Evolutionary conservation across 2,888 invertebrate genomes (phyloP), one percentile per base, ranked within the genome.

Genomic region (Podotricha telesiphe): DNA sequence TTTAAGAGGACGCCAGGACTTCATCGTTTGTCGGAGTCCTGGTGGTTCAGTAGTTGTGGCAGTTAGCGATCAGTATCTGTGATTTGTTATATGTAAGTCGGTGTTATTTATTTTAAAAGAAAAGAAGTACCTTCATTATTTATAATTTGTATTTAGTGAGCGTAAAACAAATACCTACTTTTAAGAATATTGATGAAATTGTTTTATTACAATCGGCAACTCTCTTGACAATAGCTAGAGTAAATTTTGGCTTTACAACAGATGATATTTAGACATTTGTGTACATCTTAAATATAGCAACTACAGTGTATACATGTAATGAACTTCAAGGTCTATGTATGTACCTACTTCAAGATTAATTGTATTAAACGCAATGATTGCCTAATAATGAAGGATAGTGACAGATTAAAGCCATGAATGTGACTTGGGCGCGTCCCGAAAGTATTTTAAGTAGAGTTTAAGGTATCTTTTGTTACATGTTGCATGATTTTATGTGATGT

Each of bases 21-120:
- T 51, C 64, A 20, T 45, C 50, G 65, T 48, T 67, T 51, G 19
- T 28, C 42, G 19, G 45, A 65, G 53, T 34, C 45, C 50, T 48
- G 59, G 17, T 17, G 20, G 62, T 53, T 51, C 70, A 67, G 65
- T 74, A 65, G 69, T 55, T 58, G 70, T 73, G 85, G 83, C 84
- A 86, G 87, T 86, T 89, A 80, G 84, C 75, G 80, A 86, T 82
- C 80, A 86, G 81, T 88, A 90, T 90, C 91, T 93, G 92, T 93
- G 92, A 93, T 93, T 91, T 82, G 86, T 87, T 89, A 85, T 82
- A 81, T 83, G 79, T 90, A 89, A 88, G 87, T 81, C 79, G 80
- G 80, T 82, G 81, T 86, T 82, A 83, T 87, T 87, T 86, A 87
- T 84, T 85, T 82, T 78, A 80, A 77, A 78, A 78, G 75, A 79